Percentiles rank a stretch among this genome's conserved stretches.
These are phyloP conservation scores for Silurus glanis DNA, from an alignment of 2,113 vertebrate species.

Conservation along the genomic window DNA sequence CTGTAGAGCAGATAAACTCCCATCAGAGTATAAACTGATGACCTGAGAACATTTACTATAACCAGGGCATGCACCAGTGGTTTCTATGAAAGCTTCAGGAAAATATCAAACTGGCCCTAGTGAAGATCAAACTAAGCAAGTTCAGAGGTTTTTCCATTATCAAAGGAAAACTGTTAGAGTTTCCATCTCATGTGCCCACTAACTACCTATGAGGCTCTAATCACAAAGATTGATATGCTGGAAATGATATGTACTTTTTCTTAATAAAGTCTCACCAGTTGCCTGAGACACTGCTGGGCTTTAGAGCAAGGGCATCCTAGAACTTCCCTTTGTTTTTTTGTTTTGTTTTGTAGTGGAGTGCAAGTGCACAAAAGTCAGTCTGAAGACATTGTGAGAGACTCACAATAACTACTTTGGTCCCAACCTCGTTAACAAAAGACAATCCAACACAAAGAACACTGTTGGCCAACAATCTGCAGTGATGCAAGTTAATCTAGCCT, in stretches of 20 bases:
- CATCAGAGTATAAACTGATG: neutral
- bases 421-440: neutral
- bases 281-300: neutral
- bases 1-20: neutral
- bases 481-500: neutral
- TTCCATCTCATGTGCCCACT: neutral
- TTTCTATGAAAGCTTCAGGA: neutral
- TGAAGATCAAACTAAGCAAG: neutral
- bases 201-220: neutral
- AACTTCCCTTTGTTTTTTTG: neutral
- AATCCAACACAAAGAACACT: neutral
- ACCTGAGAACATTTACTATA: neutral
- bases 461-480: neutral
- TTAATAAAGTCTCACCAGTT: neutral
- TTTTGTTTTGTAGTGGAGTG: neutral
- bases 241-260: neutral
- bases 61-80: neutral
- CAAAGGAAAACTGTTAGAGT: neutral
- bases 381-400: neutral
- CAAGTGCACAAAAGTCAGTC: neutral
- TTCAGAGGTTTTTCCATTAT: conserved; percentile 2
- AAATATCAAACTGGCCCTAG: neutral
- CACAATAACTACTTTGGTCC: neutral
- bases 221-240: neutral
- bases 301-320: neutral